phyloP scores from a whole-genome alignment of 2,797 vertebrate species.

The Amniataba percoides region DNA sequence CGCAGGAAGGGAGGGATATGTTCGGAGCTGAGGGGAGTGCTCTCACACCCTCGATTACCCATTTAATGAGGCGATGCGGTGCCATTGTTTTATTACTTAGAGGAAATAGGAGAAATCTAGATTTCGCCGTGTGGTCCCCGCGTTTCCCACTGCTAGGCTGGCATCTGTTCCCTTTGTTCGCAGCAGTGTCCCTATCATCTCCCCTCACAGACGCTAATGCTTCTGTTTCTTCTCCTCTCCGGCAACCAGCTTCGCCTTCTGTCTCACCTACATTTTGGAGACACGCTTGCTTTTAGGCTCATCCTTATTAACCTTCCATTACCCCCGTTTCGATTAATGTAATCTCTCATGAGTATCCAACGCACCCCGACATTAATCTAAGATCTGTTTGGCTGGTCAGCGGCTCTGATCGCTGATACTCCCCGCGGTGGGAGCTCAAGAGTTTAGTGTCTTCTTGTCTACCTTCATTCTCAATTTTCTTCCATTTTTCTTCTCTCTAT shows the following conservation, averaged over 20 bases:
- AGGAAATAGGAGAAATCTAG: constrained; percentile 77
- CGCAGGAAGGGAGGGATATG: constrained; percentile 58
- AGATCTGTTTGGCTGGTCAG: constrained; percentile 60
- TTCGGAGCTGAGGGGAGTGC: constrained; percentile 72
- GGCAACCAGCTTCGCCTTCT: constrained; percentile 45
- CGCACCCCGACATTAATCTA: constrained; percentile 42
- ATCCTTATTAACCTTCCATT: constrained; percentile 66
- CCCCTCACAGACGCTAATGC: constrained; percentile 66
- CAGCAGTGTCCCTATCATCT: constrained; percentile 68
- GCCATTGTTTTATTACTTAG: constrained; percentile 85
- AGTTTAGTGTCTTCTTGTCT: constrained; percentile 11
- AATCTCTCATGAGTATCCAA: constrained; percentile 54
- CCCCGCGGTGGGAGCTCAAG: constrained; percentile 18
- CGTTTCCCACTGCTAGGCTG: constrained; percentile 77
- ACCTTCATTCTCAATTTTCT: background rate
- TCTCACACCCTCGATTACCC: constrained; percentile 83
- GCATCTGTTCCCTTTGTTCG: constrained; percentile 79
- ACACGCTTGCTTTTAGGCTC: constrained; percentile 61
- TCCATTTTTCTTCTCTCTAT: constrained; percentile 1
- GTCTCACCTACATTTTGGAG: constrained; percentile 64
- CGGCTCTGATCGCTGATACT: constrained; percentile 47
- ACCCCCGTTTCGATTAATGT: constrained; percentile 58
- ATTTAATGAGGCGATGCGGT: constrained; percentile 79
- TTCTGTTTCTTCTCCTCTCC: constrained; percentile 56
- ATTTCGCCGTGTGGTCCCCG: constrained; percentile 74